Base-by-base conservation (phyloP, 2,113 vertebrate genomes). In the Centropus unirufus region DNA sequence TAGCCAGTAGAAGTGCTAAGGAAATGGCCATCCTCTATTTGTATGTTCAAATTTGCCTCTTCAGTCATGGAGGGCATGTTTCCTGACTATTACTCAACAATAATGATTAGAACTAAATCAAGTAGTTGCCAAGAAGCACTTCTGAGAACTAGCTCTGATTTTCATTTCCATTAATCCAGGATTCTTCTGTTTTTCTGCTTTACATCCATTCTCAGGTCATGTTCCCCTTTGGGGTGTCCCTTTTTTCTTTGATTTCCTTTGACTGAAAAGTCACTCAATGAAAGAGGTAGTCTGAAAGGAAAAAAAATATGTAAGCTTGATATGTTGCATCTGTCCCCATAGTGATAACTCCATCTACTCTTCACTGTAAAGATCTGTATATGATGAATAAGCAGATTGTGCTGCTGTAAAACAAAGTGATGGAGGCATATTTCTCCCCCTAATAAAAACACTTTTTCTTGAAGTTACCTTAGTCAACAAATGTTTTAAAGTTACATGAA, bases 111-210 rank as follows among this genome's bases (percentile, higher is more conserved):
- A 93, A 92, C 73, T 83, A 62, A 95, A 95, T 83, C 46, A 51
- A 89, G 24, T 24, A 89, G 29, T 61, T 79, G 51, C 77, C 34
- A 82, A 79, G 75, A 82, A 39, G 9, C 23, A 13, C 34, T 87
- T 80, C 69, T 59, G 59, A 87, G 40, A 94, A 58, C 40, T 61
- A 75, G 21, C 36, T 95, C 67, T 74, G 66, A 80, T 93, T 94
- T 89, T 95, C 30, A 29, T 80, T 94, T 64, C 51, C 29, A 15
- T 77, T 94, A 82, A 84, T 61, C 39, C 32, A 70, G 29, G 36
- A 68, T 92, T 91, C 24, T 70, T 36, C 52, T 54, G 24, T 72
- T 82, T 89, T 68, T 57, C 36, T 83, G 44, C 36, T 91, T 70
- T 64, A 30, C 47, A 47, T 90, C 20, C 11, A 6, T 90, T 92